Evolutionary conservation across 2,113 vertebrate species (phyloP).

Genomic region (Glaucomys volans): DNA sequence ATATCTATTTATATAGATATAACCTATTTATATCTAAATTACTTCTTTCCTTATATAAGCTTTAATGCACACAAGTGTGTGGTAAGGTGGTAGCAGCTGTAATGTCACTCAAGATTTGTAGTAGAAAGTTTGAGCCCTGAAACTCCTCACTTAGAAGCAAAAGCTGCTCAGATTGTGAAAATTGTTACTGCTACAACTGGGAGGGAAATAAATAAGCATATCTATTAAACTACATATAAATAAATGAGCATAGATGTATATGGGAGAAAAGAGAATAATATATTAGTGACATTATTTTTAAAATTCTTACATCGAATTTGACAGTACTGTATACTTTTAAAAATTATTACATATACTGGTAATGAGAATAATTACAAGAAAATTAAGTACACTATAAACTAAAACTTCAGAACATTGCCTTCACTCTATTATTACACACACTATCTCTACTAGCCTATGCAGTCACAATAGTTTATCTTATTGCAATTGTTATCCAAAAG

Average conservation of each 20-base stretch:
- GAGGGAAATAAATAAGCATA: not conserved
- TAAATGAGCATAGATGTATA: not conserved
- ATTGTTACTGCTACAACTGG: not conserved
- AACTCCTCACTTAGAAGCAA: not conserved
- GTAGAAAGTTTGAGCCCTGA: not conserved
- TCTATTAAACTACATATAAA: not conserved
- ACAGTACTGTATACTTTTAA: not conserved
- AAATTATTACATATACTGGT: not conserved
- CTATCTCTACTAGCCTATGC: not conserved
- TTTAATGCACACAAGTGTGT: no score
- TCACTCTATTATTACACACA: not conserved
- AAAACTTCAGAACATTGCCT: not conserved
- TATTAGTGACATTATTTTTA: not conserved
- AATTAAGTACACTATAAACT: not conserved
- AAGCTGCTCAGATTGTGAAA: not conserved
- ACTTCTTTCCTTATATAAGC: not conserved
- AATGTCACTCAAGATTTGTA: not conserved
- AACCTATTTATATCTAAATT: not conserved
- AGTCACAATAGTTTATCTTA: not conserved
- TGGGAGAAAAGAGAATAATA: not conserved
- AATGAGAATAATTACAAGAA: not conserved
- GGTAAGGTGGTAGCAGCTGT: no score
- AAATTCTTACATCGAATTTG: not conserved
- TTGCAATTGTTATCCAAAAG: not conserved
- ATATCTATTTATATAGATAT: no score